These are phyloP conservation scores for Siniperca obscura DNA, from an alignment of 2,797 vertebrate species.

Conservation along the genomic window DNA sequence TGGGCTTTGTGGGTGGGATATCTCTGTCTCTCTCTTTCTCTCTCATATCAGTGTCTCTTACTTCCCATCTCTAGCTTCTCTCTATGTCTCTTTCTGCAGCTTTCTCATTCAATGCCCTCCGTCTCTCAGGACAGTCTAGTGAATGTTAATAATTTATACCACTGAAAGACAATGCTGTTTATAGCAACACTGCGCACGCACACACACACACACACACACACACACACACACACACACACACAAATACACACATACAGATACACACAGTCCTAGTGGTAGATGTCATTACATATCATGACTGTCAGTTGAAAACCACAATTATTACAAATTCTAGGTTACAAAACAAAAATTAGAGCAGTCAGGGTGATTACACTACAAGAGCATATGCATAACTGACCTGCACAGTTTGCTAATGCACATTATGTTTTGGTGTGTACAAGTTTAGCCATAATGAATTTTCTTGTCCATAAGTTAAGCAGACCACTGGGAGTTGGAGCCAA, in stretches of 20 bases:
- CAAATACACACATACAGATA: background rate
- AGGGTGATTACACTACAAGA: too few relatives aligned
- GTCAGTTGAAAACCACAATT: background rate
- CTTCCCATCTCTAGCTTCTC: background rate
- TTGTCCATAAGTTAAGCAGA: background rate
- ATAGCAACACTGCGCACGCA: background rate
- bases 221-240: background rate
- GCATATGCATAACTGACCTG: background rate
- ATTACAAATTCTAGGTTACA: too few relatives aligned
- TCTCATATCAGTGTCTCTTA: background rate
- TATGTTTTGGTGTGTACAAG: background rate
- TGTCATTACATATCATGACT: background rate
- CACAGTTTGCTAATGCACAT: background rate
- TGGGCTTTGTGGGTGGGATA: conserved; percentile 17
- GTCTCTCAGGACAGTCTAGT: conserved; percentile 39
- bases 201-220: background rate
- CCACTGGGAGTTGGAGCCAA: background rate
- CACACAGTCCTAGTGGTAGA: background rate
- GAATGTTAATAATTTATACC: conserved; percentile 52
- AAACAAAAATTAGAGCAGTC: too few relatives aligned
- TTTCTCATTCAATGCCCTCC: conserved; percentile 17
- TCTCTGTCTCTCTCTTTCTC: background rate
- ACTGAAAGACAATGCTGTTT: conserved; percentile 17
- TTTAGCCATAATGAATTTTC: background rate
- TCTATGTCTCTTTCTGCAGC: background rate